Percentiles rank a stretch among this genome's conserved stretches.
Evolutionary conservation across 2,113 vertebrate genomes (phyloP).

Genomic region (Tichodroma muraria): DNA sequence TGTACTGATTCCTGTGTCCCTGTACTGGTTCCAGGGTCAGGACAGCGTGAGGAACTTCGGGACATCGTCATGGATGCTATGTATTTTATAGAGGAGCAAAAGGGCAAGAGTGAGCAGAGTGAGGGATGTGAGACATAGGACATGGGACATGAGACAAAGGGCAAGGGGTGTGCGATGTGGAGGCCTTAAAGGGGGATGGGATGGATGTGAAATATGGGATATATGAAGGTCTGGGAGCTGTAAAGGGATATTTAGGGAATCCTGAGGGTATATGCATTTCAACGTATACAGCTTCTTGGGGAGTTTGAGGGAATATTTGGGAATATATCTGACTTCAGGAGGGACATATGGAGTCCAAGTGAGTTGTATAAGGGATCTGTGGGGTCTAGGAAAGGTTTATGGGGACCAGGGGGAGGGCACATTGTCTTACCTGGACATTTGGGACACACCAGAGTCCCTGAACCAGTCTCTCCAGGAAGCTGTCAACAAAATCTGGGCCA

Average conservation of each 20-base stretch:
- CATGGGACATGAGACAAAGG: not conserved
- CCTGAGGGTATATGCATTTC: not conserved
- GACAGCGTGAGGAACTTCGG: not conserved
- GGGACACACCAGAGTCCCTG: not conserved
- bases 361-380: not conserved
- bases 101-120: not conserved
- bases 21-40: not conserved
- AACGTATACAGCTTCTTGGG: not conserved
- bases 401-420: not conserved
- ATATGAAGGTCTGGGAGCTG: not conserved
- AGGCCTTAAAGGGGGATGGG: not conserved
- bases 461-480: not conserved
- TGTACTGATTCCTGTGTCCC: not conserved
- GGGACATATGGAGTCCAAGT: not conserved
- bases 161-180: not conserved
- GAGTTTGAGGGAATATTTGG: not conserved
- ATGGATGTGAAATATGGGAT: not conserved
- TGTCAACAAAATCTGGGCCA: not conserved
- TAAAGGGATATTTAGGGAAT: not conserved
- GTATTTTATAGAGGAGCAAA: not conserved
- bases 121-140: not conserved
- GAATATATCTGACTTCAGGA: not conserved
- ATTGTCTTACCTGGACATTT: not conserved
- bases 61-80: not conserved
- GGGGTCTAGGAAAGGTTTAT: not conserved